These are phyloP conservation scores for Serilophus lunatus DNA, from an alignment of 2,113 vertebrate species.

Conservation along the genomic window DNA sequence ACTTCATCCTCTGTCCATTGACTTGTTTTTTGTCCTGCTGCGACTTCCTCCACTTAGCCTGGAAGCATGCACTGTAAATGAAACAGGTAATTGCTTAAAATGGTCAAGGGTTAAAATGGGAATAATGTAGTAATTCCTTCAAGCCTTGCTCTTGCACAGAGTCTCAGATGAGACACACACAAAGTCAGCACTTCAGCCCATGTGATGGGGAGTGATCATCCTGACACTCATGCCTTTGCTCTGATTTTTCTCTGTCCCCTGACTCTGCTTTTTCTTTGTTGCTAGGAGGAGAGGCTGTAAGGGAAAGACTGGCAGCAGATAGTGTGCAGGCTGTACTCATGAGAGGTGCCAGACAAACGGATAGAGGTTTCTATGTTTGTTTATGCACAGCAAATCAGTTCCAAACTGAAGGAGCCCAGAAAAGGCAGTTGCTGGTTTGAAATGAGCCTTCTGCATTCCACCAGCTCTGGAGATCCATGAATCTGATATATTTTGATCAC, in stretches of 20 bases:
- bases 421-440: background rate
- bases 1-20: background rate
- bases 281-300: background rate
- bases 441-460: background rate
- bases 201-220: background rate
- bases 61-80: background rate
- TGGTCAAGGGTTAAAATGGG: background rate
- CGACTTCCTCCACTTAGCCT: background rate
- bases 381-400: background rate
- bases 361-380: background rate
- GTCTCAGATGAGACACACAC: background rate
- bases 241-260: background rate
- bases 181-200: background rate
- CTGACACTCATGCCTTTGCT: background rate
- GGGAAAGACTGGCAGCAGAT: background rate
- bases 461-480: fast-evolving
- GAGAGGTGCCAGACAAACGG: background rate
- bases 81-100: background rate
- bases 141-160: background rate
- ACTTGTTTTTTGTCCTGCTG: background rate
- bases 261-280: background rate
- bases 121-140: background rate
- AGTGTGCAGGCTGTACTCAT: background rate
- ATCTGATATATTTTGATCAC: background rate
- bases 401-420: background rate